Evolutionary conservation across 1,140 invertebrate species (phyloP).

Genomic region (Microvelia longipes): DNA sequence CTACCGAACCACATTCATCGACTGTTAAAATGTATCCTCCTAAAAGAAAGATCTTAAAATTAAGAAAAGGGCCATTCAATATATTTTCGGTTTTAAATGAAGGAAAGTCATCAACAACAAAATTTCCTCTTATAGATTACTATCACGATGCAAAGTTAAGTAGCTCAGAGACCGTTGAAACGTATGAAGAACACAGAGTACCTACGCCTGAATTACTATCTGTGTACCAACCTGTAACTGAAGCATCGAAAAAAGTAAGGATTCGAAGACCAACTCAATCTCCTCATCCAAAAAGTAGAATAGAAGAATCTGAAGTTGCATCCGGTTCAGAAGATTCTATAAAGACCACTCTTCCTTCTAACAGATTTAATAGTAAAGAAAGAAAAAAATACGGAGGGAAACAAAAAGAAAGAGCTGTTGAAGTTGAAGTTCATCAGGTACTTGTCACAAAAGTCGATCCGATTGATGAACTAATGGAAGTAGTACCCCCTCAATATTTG

Average conservation of each 20-base stretch:
- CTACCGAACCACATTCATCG: neutral
- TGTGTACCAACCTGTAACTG: neutral
- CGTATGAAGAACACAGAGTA: neutral
- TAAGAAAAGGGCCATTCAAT: constrained; percentile 9
- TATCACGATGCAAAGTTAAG: neutral
- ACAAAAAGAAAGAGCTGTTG: neutral
- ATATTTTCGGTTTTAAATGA: constrained; percentile 13
- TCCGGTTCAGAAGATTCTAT: neutral
- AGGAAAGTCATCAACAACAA: neutral
- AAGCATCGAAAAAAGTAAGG: neutral
- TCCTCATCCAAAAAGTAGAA: neutral
- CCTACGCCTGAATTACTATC: neutral
- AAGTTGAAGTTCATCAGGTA: neutral
- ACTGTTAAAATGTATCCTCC: constrained; percentile 19
- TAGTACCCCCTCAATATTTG: neutral
- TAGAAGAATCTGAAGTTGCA: neutral
- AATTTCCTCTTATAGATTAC: neutral
- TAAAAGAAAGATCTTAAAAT: constrained; percentile 15
- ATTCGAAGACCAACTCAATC: neutral
- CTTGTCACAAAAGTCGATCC: neutral
- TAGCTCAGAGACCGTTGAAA: neutral
- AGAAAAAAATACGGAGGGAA: neutral
- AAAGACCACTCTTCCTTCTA: neutral
- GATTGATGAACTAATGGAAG: neutral
- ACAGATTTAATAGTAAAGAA: neutral